Percentiles rank a stretch among this genome's conserved stretches.
These are phyloP conservation scores for Anoplopoma fimbria DNA, from an alignment of 2,113 vertebrate genomes.

Conservation along the genomic window DNA sequence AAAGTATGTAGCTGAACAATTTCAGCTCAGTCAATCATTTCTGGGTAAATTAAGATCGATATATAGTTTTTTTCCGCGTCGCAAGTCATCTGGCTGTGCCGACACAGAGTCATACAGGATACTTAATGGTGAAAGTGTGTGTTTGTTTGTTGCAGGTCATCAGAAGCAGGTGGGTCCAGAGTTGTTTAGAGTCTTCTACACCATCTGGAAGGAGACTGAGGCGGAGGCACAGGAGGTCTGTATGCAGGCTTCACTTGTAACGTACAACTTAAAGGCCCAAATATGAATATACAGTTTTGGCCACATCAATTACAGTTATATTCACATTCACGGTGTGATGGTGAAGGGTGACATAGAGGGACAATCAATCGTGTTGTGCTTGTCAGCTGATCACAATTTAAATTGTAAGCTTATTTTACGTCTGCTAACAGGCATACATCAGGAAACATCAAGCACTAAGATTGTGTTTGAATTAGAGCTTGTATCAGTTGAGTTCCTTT, in stretches of 20 bases:
- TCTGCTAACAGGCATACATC: neutral
- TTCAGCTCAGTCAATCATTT: neutral
- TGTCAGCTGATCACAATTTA: constrained; percentile 9
- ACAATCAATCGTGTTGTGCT: neutral
- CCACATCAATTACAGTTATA: neutral
- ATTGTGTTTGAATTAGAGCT: neutral
- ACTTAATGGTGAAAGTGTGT: neutral
- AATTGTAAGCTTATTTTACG: neutral
- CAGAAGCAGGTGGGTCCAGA: constrained; percentile 96
- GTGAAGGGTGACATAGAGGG: neutral
- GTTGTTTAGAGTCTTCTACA: constrained; percentile 94
- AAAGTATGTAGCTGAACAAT: neutral
- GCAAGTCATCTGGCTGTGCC: neutral
- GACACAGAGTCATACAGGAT: neutral
- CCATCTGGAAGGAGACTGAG: constrained; percentile 97
- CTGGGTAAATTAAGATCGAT: neutral
- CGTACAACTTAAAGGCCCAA: neutral
- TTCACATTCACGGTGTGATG: neutral
- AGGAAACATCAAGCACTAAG: neutral
- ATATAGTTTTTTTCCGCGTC: neutral
- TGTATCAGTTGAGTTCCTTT: neutral
- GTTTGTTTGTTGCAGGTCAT: constrained; percentile 84
- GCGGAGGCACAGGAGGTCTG: constrained; percentile 91
- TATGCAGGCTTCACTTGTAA: neutral
- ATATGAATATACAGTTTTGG: neutral